These are phyloP conservation scores for Catostomus latipinnis DNA, from an alignment of 2,797 vertebrate species.

Conservation along the genomic window DNA sequence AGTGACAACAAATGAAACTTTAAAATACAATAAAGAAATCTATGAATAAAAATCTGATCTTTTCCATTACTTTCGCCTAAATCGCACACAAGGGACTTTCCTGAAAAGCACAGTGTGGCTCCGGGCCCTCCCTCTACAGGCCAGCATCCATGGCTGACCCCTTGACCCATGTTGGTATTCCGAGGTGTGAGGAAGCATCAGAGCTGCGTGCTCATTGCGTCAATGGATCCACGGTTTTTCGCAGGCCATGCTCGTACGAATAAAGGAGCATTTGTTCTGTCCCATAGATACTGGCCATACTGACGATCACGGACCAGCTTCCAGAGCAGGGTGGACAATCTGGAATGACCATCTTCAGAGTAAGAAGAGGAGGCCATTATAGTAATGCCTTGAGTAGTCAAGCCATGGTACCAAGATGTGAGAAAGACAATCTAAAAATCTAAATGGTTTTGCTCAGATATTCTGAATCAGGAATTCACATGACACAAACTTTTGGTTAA, in stretches of 20 bases:
- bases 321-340: conserved; percentile 12
- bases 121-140: conserved; percentile 4
- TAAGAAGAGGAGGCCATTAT: neutral
- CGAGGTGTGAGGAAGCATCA: conserved; percentile 19
- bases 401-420: no score
- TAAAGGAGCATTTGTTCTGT: conserved; percentile 55
- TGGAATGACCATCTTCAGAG: neutral
- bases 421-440: no score
- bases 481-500: no score
- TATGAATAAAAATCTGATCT: neutral
- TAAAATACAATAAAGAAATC: neutral
- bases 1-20: neutral
- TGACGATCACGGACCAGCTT: conserved; percentile 10
- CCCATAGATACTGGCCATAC: conserved; percentile 31
- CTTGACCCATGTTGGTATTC: conserved; percentile 26
- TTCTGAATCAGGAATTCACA: no score
- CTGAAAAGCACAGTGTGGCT: conserved; percentile 1
- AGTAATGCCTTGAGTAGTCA: neutral
- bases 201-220: conserved; percentile 44
- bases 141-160: conserved; percentile 35
- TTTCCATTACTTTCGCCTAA: neutral
- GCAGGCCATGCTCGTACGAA: conserved; percentile 33
- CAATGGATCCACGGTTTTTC: conserved; percentile 31
- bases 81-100: neutral
- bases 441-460: no score